Evolutionary conservation across 2,113 vertebrate species (phyloP).

Genomic region (Paracanthobrama guichenoti): DNA sequence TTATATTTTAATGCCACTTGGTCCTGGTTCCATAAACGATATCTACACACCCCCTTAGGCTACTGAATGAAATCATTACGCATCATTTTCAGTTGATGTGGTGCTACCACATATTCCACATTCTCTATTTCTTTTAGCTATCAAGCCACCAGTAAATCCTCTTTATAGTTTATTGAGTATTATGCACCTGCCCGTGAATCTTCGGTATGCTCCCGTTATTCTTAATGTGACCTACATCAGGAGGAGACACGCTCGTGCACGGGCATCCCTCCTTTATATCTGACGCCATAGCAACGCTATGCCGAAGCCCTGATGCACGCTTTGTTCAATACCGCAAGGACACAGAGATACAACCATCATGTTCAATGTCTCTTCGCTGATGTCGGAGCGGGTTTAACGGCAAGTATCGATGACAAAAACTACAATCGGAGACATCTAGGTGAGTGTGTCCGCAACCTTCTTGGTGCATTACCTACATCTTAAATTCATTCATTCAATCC

Average conservation of each 20-base stretch:
- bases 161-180: neutral
- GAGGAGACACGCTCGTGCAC: conserved; percentile 18
- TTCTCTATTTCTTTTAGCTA: neutral
- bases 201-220: conserved; percentile 2
- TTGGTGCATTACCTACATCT: neutral
- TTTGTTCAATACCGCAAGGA: conserved; percentile 19
- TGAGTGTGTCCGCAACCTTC: neutral
- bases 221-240: conserved; percentile 35
- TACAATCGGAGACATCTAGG: neutral
- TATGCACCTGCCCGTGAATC: neutral
- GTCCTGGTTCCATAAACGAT: neutral
- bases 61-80: neutral
- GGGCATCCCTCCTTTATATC: conserved; percentile 26
- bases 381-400: neutral
- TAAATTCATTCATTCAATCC: neutral
- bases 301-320: conserved; percentile 20
- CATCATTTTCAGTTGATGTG: neutral
- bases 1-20: neutral
- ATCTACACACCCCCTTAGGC: neutral
- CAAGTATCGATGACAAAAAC: neutral
- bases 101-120: neutral
- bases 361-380: neutral
- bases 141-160: neutral
- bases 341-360: neutral
- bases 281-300: conserved; percentile 38